Conservation (phyloP, 2,888 invertebrate species). For the Tiliacea aurago region DNA sequence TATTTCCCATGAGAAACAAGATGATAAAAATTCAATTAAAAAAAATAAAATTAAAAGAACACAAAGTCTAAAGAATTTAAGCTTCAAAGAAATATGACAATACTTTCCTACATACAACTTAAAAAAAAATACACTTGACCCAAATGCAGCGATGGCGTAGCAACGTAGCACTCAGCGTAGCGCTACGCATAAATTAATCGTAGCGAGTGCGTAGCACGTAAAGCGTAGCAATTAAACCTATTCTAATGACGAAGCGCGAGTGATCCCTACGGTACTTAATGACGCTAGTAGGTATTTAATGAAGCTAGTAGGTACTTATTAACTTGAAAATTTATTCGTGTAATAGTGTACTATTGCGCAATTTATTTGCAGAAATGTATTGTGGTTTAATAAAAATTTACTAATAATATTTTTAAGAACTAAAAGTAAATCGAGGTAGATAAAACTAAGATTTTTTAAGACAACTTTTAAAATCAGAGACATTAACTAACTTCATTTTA, state of each 20-base stretch:
- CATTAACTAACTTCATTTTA: no score
- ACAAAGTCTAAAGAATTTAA: no score
- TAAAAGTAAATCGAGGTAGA: no score
- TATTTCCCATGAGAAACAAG: no score
- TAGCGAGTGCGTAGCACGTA: constrained; percentile 44
- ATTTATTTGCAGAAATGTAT: neutral
- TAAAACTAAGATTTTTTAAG: no score
- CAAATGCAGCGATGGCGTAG: constrained; percentile 21
- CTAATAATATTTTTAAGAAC: no score
- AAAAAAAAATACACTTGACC: constrained; percentile 8
- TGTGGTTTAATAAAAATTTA: no score
- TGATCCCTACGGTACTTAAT: constrained; percentile 23
- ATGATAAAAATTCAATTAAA: no score
- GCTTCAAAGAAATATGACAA: no score
- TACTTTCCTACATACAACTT: no score
- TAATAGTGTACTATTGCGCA: neutral
- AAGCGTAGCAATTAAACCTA: constrained; percentile 41
- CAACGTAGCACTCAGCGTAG: constrained; percentile 43
- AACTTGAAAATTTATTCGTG: neutral
- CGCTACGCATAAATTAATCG: constrained; percentile 25
- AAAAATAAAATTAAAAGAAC: no score
- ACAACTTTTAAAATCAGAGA: no score
- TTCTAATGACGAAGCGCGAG: constrained; percentile 28
- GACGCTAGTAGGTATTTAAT: constrained; percentile 9
- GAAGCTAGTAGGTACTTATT: constrained; percentile 10